phyloP scores from a whole-genome alignment of 2,797 vertebrate genomes.

The Hyperoplus immaculatus region DNA sequence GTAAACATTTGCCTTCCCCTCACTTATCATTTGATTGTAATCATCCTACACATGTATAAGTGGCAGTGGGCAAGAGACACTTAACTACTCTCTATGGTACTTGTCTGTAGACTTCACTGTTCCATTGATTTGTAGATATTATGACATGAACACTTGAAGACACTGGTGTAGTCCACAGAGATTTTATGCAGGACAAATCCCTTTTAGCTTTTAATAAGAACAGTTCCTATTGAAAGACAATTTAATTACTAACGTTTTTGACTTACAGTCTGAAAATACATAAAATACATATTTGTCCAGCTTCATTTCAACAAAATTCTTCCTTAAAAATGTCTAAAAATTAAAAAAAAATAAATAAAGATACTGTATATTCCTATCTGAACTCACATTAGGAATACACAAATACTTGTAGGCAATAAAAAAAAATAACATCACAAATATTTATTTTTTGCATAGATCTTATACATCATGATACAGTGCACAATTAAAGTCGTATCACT shows the following conservation, averaged over 20 bases:
- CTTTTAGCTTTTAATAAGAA: background rate
- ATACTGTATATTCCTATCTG: no score
- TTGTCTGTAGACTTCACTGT: constrained; percentile 22
- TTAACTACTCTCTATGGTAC: constrained; percentile 23
- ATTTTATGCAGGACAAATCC: background rate
- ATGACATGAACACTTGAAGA: constrained; percentile 18
- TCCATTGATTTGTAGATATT: constrained; percentile 33
- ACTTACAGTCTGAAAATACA: no score
- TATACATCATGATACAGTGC: background rate
- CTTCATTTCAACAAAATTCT: no score
- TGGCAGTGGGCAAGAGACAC: constrained; percentile 24
- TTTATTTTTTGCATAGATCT: background rate
- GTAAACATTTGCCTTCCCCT: constrained; percentile 29
- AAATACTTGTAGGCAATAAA: no score
- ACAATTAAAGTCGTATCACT: background rate
- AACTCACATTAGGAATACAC: no score
- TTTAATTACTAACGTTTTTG: no score
- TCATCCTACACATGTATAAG: constrained; percentile 26
- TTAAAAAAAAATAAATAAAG: no score
- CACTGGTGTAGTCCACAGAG: background rate
- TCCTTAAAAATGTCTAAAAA: no score
- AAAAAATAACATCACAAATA: background rate
- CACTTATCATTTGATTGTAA: constrained; percentile 21
- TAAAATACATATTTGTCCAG: no score
- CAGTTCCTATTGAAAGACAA: no score